Evolutionary conservation across 2,888 invertebrate species (phyloP).

Genomic region (Smittia aterrima): DNA sequence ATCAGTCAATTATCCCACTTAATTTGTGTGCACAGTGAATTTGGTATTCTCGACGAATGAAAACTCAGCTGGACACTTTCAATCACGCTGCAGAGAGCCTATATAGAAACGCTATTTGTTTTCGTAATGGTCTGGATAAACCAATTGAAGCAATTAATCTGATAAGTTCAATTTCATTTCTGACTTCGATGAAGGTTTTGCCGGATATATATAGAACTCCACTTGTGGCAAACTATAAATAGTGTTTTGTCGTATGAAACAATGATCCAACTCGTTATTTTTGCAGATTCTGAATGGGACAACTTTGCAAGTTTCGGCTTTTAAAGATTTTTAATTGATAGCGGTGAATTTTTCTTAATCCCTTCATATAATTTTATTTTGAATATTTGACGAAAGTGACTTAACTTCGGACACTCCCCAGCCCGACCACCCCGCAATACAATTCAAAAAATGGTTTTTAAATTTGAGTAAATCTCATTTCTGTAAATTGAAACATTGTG

Average conservation of each 20-base stretch:
- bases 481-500: not conserved
- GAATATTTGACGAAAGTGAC: no score
- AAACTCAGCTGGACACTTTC: constrained; percentile 8
- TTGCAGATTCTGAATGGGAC: no score
- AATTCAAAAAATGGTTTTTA: not conserved
- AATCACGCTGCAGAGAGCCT: not conserved
- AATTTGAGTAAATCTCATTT: not conserved
- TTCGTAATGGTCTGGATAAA: not conserved
- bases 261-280: no score
- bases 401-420: no score
- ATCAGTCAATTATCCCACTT: constrained; percentile 25
- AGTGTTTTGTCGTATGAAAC: not conserved
- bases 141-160: not conserved
- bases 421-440: not conserved
- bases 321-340: no score
- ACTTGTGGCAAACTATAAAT: not conserved
- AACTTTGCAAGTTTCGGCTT: no score
- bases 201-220: not conserved
- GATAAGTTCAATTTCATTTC: not conserved
- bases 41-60: not conserved
- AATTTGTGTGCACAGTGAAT: not conserved
- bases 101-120: not conserved
- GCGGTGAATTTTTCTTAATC: no score
- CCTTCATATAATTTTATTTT: no score
- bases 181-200: not conserved